Evolutionary conservation across 2,113 vertebrate genomes (phyloP), one percentile per base, ranked within the genome.

Genomic region (Vanacampus margaritifer): DNA sequence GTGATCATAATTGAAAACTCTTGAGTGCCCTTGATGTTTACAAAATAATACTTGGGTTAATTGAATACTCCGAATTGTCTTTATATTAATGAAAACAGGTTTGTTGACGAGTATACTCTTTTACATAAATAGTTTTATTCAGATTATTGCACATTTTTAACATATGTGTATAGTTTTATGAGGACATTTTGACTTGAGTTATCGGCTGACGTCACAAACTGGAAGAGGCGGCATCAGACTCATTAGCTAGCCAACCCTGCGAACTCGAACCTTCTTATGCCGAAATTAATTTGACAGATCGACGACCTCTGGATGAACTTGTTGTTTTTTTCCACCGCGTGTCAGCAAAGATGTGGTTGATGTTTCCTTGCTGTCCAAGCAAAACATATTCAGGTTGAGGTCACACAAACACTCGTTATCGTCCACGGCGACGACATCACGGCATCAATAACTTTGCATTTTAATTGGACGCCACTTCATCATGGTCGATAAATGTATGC

Each of bases 211-310:
- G 11, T 10, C 5, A 10, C 3, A 11, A 1, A 6, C n/a, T 26
- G 23, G 7, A 23, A 26, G 39, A 13, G 24, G 45, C 56, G 10
- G 57, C 45, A 13, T 39, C 56, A 6, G 45, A 32, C 23, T 35
- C 64, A 50, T 71, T 56, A 66, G 60, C 58, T 2, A 23, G 10
- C 54, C 59, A 69, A 64, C 71, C 56, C 58, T 43, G n/a, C 35
- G 53, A 64, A 0, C 67, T 77, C 73, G 9, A 1, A 23, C 67
- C 76, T 71, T 24, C 21, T 81, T 81, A 62, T 67, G 62, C 50
- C 28, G 21, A 84, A 71, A 83, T 81, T 69, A 77, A 79, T 70
- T 59, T 70, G 81, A 88, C 78, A 75, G 76, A 64, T 70, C 69
- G 78, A 71, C 65, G 50, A 77, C 62, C 75, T 78, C 63, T 69